These are phyloP conservation scores for Pedetes capensis DNA, from an alignment of 2,113 vertebrate genomes.

Conservation along the genomic window DNA sequence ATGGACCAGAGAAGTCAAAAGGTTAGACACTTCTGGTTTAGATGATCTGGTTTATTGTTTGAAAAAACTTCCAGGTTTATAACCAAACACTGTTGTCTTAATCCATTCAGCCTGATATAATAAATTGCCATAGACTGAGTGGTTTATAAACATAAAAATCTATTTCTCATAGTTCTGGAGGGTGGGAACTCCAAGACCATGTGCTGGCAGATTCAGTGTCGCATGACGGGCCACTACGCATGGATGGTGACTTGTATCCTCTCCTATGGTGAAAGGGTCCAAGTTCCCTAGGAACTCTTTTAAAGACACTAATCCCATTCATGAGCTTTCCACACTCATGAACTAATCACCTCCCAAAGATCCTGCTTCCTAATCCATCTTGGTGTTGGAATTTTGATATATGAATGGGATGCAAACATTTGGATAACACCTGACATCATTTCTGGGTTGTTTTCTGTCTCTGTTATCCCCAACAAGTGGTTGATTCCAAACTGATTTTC, in stretches of 20 bases:
- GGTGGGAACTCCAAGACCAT: not conserved
- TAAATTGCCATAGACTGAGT: not conserved
- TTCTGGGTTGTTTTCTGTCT: not conserved
- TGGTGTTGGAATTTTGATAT: not conserved
- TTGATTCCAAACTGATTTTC: not conserved
- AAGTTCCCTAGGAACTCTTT: not conserved
- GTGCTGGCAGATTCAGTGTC: not conserved
- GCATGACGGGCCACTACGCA: accelerated
- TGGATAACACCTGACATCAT: not conserved
- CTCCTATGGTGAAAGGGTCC: not conserved
- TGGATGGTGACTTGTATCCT: not conserved
- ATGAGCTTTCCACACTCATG: not conserved
- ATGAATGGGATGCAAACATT: not conserved
- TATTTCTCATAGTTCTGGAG: not conserved
- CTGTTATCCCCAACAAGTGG: not conserved
- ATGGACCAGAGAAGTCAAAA: too few relatives aligned
- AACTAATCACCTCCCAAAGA: not conserved
- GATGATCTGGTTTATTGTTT: not conserved
- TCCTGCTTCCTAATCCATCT: not conserved
- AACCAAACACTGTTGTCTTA: not conserved
- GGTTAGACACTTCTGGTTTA: too few relatives aligned
- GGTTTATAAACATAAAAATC: not conserved
- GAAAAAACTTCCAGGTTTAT: not conserved
- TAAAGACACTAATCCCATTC: not conserved
- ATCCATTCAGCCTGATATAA: not conserved